Percentiles rank a stretch among this genome's conserved stretches.
These are phyloP conservation scores for Drosophila pruinosa DNA, from an alignment of 1,140 invertebrate genomes.

Conservation along the genomic window DNA sequence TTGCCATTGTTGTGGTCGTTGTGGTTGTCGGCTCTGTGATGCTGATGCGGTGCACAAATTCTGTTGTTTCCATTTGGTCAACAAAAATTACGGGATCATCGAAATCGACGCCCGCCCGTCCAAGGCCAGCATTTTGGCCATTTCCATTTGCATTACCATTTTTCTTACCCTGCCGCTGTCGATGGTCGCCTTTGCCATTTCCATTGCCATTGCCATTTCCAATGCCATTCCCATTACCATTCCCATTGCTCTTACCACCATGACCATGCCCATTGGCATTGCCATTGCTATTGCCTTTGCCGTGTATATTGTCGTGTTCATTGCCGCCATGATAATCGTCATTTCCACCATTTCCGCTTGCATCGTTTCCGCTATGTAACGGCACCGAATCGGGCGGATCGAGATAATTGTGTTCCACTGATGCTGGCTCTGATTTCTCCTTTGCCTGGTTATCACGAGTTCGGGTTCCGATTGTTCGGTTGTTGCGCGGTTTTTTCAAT, in stretches of 20 bases:
- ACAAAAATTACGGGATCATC: constrained; percentile 80
- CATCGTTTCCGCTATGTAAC: constrained; percentile 80
- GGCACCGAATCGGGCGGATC: constrained; percentile 82
- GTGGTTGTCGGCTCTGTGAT: constrained; percentile 83
- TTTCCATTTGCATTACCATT: constrained; percentile 51
- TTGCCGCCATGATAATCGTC: constrained; percentile 84
- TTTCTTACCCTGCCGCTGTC: constrained; percentile 82
- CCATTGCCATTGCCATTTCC: constrained; percentile 83
- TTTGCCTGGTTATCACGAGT: constrained; percentile 58
- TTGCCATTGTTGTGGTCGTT: constrained; percentile 84
- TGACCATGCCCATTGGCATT: constrained; percentile 82
- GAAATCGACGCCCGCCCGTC: constrained; percentile 82
- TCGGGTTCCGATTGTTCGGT: constrained; percentile 33
- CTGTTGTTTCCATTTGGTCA: constrained; percentile 84
- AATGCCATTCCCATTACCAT: constrained; percentile 79
- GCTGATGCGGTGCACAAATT: constrained; percentile 83
- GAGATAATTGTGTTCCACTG: constrained; percentile 82
- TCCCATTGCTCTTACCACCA: constrained; percentile 83
- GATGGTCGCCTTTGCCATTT: constrained; percentile 77
- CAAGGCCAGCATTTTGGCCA: constrained; percentile 61
- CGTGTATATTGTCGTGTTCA: constrained; percentile 83
- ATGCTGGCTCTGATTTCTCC: constrained; percentile 80
- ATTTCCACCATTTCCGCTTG: constrained; percentile 82
- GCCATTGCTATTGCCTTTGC: constrained; percentile 78
- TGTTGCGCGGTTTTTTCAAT: constrained; percentile 56